phyloP scores from a whole-genome alignment of 2,888 invertebrate genomes.

The Hypselothyrea guttata region DNA sequence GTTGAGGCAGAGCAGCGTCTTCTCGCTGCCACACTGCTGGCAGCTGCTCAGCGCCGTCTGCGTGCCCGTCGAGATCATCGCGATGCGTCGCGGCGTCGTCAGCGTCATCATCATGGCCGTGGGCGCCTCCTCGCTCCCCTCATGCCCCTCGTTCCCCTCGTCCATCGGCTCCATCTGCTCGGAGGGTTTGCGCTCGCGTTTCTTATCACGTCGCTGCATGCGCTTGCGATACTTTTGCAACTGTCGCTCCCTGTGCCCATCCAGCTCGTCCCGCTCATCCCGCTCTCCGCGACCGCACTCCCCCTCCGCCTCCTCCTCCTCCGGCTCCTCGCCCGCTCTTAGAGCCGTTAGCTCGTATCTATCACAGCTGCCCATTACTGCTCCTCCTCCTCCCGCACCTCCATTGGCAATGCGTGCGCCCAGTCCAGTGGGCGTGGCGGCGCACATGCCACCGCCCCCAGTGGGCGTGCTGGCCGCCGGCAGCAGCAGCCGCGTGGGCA shows the following conservation, averaged over 20 bases:
- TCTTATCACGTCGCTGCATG: constrained; percentile 81
- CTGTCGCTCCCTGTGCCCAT: constrained; percentile 81
- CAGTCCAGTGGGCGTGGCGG: constrained; percentile 64
- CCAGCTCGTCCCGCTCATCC: constrained; percentile 44
- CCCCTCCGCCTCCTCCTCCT: background rate
- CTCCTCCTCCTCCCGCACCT: constrained; percentile 8
- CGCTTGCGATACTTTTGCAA: constrained; percentile 82
- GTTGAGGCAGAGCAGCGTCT: constrained; percentile 80
- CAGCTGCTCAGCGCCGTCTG: constrained; percentile 79
- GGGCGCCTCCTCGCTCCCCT: constrained; percentile 47
- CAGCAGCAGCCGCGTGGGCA: constrained; percentile 25
- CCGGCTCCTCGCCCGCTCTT: constrained; percentile 1
- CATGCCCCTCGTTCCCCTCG: constrained; percentile 74
- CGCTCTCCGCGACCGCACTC: constrained; percentile 79
- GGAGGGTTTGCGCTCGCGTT: constrained; percentile 66
- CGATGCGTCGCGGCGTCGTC: constrained; percentile 50
- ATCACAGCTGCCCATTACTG: constrained; percentile 60
- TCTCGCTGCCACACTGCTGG: constrained; percentile 80
- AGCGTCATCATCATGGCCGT: constrained; percentile 1
- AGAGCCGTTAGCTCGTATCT: constrained; percentile 17
- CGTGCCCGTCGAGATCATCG: constrained; percentile 82
- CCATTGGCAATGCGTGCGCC: constrained; percentile 47
- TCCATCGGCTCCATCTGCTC: constrained; percentile 44
- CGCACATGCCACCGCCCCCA: constrained; percentile 57
- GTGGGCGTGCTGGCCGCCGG: constrained; percentile 56